phyloP scores from a whole-genome alignment of 2,888 invertebrate genomes.

The Sarcophaga variegata region DNA sequence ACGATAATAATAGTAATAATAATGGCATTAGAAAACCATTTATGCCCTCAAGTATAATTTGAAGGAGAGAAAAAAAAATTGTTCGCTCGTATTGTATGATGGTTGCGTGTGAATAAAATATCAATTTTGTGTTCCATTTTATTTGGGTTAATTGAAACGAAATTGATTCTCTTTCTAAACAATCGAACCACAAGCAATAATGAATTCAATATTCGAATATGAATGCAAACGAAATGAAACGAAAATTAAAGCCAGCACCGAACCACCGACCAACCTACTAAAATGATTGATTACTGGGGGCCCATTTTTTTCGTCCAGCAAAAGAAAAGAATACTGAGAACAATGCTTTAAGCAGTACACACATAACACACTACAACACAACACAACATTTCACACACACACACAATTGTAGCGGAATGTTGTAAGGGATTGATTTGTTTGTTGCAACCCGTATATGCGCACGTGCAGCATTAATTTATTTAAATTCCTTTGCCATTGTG shows the following conservation, averaged over 20 bases:
- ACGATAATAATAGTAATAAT: background rate
- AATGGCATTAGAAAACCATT: conserved; percentile 33
- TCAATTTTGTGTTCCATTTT: conserved; percentile 51
- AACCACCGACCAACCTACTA: background rate
- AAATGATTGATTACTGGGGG: conserved; percentile 58
- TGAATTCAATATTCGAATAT: conserved; percentile 38
- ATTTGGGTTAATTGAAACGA: conserved; percentile 69
- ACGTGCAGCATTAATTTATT: too few relatives aligned
- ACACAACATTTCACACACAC: background rate
- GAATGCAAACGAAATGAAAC: background rate
- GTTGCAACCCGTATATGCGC: background rate
- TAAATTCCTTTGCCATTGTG: too few relatives aligned
- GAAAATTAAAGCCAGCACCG: too few relatives aligned
- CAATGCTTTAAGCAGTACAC: background rate
- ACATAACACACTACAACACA: too few relatives aligned
- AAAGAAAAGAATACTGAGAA: background rate
- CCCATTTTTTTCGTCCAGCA: background rate
- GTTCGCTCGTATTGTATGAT: conserved; percentile 26
- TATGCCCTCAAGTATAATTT: conserved; percentile 50
- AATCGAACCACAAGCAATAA: conserved; percentile 29
- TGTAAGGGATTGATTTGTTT: background rate
- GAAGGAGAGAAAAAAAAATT: conserved; percentile 5
- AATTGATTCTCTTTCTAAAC: conserved; percentile 63
- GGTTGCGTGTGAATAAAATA: conserved; percentile 69
- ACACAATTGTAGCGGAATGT: background rate